Percentiles rank a stretch among this genome's conserved stretches.
Conservation (phyloP, 2,797 vertebrate species). For the Chrysolophus pictus region DNA sequence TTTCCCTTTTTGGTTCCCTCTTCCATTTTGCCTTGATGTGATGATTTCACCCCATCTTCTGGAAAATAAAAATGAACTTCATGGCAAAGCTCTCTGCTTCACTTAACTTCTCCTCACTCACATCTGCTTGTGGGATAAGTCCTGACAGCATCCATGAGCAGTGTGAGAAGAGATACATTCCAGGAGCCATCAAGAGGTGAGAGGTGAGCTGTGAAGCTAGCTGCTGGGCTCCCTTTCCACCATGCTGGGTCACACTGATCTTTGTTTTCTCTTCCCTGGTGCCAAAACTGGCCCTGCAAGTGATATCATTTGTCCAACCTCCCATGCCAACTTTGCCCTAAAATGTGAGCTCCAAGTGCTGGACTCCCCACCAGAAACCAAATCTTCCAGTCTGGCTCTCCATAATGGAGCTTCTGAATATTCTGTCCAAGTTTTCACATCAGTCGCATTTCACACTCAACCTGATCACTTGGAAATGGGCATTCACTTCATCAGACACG, state of each 20-base stretch:
- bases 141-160: not conserved
- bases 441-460: fast-evolving
- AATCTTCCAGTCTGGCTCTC: not conserved
- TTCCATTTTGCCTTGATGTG: not conserved
- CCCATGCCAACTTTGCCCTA: not conserved
- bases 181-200: not conserved
- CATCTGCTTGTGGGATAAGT: not conserved
- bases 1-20: not conserved
- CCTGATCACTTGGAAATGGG: not conserved
- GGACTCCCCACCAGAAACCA: not conserved
- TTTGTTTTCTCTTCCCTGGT: not conserved
- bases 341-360: not conserved
- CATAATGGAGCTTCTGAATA: not conserved
- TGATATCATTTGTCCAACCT: not conserved
- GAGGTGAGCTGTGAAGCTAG: not conserved
- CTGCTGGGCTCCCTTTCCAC: not conserved
- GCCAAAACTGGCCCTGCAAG: not conserved
- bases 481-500: not conserved
- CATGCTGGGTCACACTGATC: fast-evolving
- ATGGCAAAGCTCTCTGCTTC: not conserved
- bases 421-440: not conserved
- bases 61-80: not conserved
- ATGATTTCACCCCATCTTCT: not conserved
- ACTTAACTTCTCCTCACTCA: not conserved
- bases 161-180: not conserved